Conservation (phyloP, 2,797 vertebrate genomes). For the Galagoides demidoff region DNA sequence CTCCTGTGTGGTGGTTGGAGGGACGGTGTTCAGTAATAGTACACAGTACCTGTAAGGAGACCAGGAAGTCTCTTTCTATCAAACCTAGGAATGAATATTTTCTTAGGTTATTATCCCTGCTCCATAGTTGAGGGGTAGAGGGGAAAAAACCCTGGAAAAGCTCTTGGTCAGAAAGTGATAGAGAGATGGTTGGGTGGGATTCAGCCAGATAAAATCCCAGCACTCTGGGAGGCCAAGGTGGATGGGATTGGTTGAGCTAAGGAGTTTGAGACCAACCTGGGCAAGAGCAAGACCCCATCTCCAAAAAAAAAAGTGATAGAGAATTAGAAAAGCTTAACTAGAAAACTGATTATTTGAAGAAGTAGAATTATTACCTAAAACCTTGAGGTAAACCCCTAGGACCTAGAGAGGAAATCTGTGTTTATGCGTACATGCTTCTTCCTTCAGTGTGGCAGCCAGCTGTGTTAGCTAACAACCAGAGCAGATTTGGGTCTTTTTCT, state of each 20-base stretch:
- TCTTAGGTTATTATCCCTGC: background rate
- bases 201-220: too few relatives aligned
- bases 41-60: background rate
- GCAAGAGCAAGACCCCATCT: too few relatives aligned
- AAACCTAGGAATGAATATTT: background rate
- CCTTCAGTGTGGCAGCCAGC: background rate
- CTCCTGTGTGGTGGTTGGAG: background rate
- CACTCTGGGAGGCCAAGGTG: too few relatives aligned
- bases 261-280: too few relatives aligned
- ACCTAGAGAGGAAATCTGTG: constrained; percentile 30
- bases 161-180: background rate
- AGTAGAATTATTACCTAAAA: constrained; percentile 19
- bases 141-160: background rate
- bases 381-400: background rate
- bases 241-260: too few relatives aligned
- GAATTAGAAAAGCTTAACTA: constrained; percentile 37
- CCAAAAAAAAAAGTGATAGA: background rate
- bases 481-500: background rate
- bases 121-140: background rate
- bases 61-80: background rate
- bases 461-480: constrained; percentile 4
- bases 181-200: background rate
- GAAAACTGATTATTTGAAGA: background rate
- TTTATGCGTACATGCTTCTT: background rate
- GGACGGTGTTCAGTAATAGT: background rate